Base-by-base conservation (phyloP, 2,888 invertebrate genomes). In the Apocheima hispidaria region DNA sequence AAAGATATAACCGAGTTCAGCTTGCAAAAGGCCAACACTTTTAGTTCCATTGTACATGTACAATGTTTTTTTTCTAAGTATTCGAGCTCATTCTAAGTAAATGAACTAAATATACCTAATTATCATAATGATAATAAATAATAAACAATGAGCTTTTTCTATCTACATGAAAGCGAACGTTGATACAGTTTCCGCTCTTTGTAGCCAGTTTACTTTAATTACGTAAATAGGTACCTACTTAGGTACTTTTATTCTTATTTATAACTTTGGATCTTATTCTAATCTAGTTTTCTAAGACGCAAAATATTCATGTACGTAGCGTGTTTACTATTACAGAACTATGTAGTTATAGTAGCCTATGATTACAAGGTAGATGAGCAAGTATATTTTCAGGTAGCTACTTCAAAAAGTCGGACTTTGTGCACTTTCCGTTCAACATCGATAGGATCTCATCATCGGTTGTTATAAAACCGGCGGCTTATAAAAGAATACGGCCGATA, bases 1-100 rank as follows among this genome's bases (percentile, higher is more conserved):
- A n/a, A 26, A 26, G 7, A 43, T 18, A 28, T 6, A 28, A 46
- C 12, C 12, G 10, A 46, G 30, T 16, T 30, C 33, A 46, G 2
- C 33, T 46, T 18, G 12, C 12, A 30, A 46, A 44, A 46, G 16
- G 30, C 33, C 46, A 46, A 30, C 30, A 46, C 30, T 46, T 46
- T 44, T n/a, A n/a, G n/a, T n/a, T 30, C 14, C 28, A 44, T 28
- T 28, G 20, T 9, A 18, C 20, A 4, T 10, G 10, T 16, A 10
- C 4, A 43, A 12, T 43, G 9, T 28, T 28, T 44, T n/a, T 10
- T 44, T 44, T 44, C 44, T 44, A 9, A 10, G 44, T 44, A 44
- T 14, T 26, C 28, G 44, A 26, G 26, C 44, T 9, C 16, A 28
- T 14, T 44, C 44, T 16, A 9, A 44, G 44, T 44, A 44, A 26